Evolutionary conservation across 2,113 vertebrate species (phyloP).

Genomic region (Cariama cristata): DNA sequence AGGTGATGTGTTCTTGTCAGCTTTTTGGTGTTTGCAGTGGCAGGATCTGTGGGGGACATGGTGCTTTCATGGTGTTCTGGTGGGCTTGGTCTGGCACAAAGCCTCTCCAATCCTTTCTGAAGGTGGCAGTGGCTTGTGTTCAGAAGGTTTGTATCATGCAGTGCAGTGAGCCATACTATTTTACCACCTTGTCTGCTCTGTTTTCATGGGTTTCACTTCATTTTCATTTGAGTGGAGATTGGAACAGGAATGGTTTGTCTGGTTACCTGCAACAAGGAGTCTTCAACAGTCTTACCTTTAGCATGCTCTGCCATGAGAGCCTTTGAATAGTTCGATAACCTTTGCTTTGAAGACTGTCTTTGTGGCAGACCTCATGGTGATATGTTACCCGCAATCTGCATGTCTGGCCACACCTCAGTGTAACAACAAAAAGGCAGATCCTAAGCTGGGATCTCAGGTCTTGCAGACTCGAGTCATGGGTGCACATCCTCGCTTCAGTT

Average conservation of each 20-base stretch:
- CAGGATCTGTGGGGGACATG: not conserved
- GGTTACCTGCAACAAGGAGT: not conserved
- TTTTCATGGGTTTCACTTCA: not conserved
- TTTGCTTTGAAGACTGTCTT: constrained; percentile 10
- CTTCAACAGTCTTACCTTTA: not conserved
- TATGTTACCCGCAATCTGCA: not conserved
- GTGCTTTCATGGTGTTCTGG: not conserved
- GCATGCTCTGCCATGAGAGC: not conserved
- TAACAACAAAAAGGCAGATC: not conserved
- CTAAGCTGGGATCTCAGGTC: not conserved
- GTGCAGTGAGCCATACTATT: not conserved
- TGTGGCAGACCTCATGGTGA: not conserved
- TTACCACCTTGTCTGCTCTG: not conserved
- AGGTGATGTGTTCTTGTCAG: not conserved
- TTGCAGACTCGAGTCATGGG: not conserved
- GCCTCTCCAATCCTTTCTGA: not conserved
- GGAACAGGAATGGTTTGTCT: not conserved
- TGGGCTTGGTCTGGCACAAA: not conserved
- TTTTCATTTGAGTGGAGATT: not conserved
- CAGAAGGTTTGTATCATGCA: not conserved
- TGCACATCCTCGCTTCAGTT: not conserved
- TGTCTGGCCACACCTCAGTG: not conserved
- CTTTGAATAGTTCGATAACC: not conserved
- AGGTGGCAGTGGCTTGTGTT: not conserved
- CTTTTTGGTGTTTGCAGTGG: not conserved